Base-by-base conservation (phyloP, 2,888 invertebrate genomes). In the Polydesmus complanatus region DNA sequence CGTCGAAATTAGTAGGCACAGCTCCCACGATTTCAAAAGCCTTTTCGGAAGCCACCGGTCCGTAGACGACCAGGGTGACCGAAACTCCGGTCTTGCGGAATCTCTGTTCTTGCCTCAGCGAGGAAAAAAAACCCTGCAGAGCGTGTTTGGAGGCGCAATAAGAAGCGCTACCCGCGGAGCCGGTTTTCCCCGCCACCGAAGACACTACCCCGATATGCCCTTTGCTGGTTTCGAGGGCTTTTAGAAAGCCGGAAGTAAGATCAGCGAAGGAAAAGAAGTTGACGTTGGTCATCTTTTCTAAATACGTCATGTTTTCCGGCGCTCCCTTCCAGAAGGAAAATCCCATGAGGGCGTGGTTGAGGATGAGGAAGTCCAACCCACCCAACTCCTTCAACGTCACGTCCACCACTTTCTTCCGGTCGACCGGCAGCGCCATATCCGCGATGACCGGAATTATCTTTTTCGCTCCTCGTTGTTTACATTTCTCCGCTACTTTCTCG, bases 231-330 rank as follows among this genome's bases (percentile, higher is more conserved):
- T n/a, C n/a, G 11, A 51, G n/a, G 11, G 3, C 22, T 8, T n/a
- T n/a, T 8, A 51, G n/a, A 3, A n/a, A n/a, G 5, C n/a, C 5
- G n/a, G 8, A 11, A 14, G 51, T 65, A 22, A 73, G 66, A 62
- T 71, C 67, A 18, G 72, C 69, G 61, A 72, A 73, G 0, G 72
- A 69, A 52, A 66, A 64, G 65, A 71, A 71, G 66, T 73, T 73
- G 26, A 72, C 68, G 26, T 69, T 68, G 3, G 70, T 21, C 22
- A 51, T n/a, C 22, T 51, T 8, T 8, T 22, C 19, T 3, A 51
- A 8, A 5, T 11, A 11, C n/a, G 5, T n/a, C 3, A 26, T 55
- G 21, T 55, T 21, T 25, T 55, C 55, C 14, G 25, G n/a, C 11
- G 26, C 18, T 2, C 56, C 56, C 1, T 21, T 22, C 48, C 37